phyloP scores from a whole-genome alignment of 53 echinoderm and acorn worm species.

The Holothuria leucospilota region DNA sequence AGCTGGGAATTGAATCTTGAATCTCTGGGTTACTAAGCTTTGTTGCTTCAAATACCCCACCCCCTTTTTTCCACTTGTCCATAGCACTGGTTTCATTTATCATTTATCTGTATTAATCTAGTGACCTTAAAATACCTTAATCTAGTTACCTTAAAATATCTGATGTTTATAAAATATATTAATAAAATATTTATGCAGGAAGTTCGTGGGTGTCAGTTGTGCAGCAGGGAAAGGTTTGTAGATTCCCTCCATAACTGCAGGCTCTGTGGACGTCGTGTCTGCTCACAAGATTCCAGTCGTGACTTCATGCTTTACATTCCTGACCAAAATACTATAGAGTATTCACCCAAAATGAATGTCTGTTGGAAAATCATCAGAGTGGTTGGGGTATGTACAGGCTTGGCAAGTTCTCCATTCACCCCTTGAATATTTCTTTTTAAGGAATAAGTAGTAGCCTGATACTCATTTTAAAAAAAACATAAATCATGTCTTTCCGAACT shows the following conservation, averaged over 20 bases:
- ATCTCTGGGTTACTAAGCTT: no score
- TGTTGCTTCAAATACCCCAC: no score
- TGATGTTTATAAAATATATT: no score
- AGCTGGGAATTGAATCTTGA: no score
- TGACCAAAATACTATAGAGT: conserved; percentile 37
- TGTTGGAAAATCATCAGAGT: conserved; percentile 16
- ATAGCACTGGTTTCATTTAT: no score
- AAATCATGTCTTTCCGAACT: no score
- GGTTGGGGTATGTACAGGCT: not conserved
- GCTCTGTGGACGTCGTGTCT: conserved; percentile 85
- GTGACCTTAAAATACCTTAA: no score
- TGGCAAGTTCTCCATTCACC: not conserved
- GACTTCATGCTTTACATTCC: conserved; percentile 85
- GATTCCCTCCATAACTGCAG: conserved; percentile 78
- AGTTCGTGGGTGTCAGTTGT: conserved; percentile 74
- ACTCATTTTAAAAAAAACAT: no score
- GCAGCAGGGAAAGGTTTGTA: conserved; percentile 14
- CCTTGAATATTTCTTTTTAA: not conserved
- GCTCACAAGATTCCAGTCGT: conserved; percentile 67
- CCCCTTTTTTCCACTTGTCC: no score
- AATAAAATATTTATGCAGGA: not conserved
- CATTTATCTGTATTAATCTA: no score
- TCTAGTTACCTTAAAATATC: no score
- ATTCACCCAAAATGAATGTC: not conserved
- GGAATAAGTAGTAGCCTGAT: no score